Evolutionary conservation across 2,888 invertebrate genomes (phyloP).

Genomic region (Biston betularia): DNA sequence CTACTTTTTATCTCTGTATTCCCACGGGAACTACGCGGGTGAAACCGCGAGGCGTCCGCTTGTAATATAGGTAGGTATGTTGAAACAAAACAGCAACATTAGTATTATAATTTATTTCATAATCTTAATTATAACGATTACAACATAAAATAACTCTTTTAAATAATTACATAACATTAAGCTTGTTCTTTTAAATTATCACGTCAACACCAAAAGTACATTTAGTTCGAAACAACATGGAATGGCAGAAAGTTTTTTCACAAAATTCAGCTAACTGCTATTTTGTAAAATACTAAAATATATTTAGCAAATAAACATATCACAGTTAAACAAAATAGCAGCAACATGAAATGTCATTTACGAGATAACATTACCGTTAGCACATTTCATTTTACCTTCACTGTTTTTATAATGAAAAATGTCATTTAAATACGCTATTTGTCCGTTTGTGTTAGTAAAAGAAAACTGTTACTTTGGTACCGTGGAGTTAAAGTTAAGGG

Average conservation of each 20-base stretch:
- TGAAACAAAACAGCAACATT: constrained; percentile 14
- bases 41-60: too few species aligned
- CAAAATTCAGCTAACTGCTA: neutral
- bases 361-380: neutral
- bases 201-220: constrained; percentile 77
- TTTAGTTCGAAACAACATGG: constrained; percentile 70
- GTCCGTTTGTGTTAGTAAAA: constrained; percentile 31
- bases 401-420: neutral
- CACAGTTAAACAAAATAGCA: neutral
- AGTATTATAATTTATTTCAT: constrained; percentile 59
- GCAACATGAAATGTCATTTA: neutral
- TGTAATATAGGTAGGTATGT: neutral
- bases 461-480: constrained; percentile 63
- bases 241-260: constrained; percentile 65
- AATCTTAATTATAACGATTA: constrained; percentile 83
- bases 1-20: too few species aligned
- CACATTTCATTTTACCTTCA: neutral
- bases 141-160: constrained; percentile 83
- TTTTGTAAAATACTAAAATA: too few species aligned
- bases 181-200: constrained; percentile 82
- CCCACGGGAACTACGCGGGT: too few species aligned
- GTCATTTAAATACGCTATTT: constrained; percentile 1
- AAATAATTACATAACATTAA: constrained; percentile 77
- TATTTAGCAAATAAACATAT: neutral
- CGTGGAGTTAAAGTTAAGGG: constrained; percentile 47